Percentiles rank a stretch among this genome's conserved stretches.
Evolutionary conservation across 2,888 invertebrate species (phyloP).

Genomic region (Cephus runcator): DNA sequence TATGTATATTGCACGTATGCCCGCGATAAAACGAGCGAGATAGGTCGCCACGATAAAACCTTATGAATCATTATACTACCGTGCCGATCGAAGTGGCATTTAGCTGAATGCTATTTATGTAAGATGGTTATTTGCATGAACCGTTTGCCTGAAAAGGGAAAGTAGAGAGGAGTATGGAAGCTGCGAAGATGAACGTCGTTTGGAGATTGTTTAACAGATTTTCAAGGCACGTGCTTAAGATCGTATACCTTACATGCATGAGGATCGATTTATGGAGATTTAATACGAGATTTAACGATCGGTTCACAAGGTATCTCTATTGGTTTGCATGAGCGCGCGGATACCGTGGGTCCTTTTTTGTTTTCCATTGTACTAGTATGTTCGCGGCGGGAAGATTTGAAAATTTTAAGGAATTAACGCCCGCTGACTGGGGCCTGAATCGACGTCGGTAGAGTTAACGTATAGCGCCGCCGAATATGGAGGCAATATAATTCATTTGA

Average conservation of each 20-base stretch:
- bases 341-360: background rate
- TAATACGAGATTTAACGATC: background rate
- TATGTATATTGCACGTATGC: background rate
- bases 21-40: background rate
- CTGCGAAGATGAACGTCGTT: background rate
- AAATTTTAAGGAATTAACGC: background rate
- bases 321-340: background rate
- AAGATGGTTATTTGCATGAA: background rate
- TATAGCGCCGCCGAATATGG: conserved; percentile 10
- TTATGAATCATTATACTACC: conserved; percentile 2
- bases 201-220: background rate
- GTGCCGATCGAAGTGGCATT: background rate
- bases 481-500: conserved; percentile 21
- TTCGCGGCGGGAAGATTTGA: background rate
- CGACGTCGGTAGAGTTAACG: background rate
- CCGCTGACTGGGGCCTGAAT: background rate
- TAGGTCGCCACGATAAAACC: background rate
- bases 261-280: background rate
- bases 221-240: background rate
- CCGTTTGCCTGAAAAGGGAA: conserved; percentile 4
- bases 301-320: background rate
- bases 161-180: conserved; percentile 1
- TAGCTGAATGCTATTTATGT: background rate
- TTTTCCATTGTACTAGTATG: background rate
- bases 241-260: background rate